A percentile compares a stretch with the other conserved stretches of the same genome.
Evolutionary conservation across 2,113 vertebrate species (phyloP).

Genomic region (Forbesichthys agassizii): DNA sequence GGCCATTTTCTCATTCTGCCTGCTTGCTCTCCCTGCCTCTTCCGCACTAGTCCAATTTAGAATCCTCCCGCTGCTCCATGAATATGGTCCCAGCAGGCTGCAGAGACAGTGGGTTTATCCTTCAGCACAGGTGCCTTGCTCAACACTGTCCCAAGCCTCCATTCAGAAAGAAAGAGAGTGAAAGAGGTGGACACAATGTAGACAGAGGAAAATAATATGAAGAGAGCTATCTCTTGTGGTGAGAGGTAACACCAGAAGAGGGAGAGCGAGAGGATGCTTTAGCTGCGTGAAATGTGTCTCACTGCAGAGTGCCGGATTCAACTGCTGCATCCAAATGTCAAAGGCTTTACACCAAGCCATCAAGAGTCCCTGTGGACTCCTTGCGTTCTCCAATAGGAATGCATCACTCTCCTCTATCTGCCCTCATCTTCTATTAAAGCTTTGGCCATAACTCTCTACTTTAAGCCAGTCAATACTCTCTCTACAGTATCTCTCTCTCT

Average conservation of each 20-base stretch:
- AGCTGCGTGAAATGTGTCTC: background rate
- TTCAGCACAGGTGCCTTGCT: conserved; percentile 52
- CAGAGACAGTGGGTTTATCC: conserved; percentile 53
- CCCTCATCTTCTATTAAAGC: conserved; percentile 13
- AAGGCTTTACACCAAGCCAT: conserved; percentile 31
- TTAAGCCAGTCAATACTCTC: conserved; percentile 13
- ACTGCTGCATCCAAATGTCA: conserved; percentile 23
- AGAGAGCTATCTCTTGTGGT: background rate
- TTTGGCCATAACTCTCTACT: conserved; percentile 28
- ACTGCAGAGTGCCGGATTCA: conserved; percentile 20
- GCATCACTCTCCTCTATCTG: conserved; percentile 35
- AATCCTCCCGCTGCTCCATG: conserved; percentile 49
- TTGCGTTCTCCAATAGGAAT: conserved; percentile 40
- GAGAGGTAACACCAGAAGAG: background rate
- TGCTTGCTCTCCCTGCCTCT: conserved; percentile 15
- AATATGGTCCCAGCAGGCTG: conserved; percentile 52
- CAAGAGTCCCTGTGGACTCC: conserved; percentile 37
- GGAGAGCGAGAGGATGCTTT: background rate
- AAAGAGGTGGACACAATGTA: conserved; percentile 13
- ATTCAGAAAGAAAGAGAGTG: conserved; percentile 14
- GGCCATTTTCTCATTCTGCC: background rate
- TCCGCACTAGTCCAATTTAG: conserved; percentile 44
- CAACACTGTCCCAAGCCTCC: conserved; percentile 37
- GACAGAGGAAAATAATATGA: background rate
- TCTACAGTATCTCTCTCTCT: conserved; percentile 5